Conservation (phyloP, 2,113 vertebrate genomes). For the Coturnix japonica region DNA sequence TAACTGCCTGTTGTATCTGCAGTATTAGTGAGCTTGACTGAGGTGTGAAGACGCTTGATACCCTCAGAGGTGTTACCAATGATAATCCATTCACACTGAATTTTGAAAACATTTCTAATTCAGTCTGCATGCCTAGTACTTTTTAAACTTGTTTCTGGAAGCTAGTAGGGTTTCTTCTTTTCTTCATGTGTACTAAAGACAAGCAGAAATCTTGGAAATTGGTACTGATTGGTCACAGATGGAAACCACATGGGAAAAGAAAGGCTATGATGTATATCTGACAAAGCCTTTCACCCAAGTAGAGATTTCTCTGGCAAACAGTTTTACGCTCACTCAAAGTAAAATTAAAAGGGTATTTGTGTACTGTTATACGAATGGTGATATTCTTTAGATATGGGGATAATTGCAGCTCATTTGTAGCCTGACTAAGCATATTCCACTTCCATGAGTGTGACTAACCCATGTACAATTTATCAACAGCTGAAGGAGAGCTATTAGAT, state of each 20-base stretch:
- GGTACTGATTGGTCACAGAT: not conserved
- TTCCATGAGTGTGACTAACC: not conserved
- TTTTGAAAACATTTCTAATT: not conserved
- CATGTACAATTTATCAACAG: not conserved
- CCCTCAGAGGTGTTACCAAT: not conserved
- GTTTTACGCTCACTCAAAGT: not conserved
- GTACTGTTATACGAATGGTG: not conserved
- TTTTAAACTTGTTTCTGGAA: not conserved
- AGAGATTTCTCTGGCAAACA: not conserved
- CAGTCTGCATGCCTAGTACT: not conserved
- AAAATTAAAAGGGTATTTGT: not conserved
- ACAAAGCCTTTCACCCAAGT: not conserved
- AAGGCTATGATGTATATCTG: not conserved
- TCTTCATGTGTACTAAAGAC: not conserved
- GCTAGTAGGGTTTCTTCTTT: not conserved
- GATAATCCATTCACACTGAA: not conserved
- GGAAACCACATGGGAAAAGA: not conserved
- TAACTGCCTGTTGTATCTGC: not conserved
- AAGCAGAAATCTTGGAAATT: not conserved
- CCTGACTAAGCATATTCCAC: not conserved
- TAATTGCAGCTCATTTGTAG: not conserved
- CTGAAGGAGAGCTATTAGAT: not conserved
- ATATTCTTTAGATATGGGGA: not conserved
- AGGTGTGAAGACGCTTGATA: not conserved
- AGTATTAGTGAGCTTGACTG: not conserved